These are phyloP conservation scores for Todus mexicanus DNA, from an alignment of 2,797 vertebrate genomes.

Conservation along the genomic window DNA sequence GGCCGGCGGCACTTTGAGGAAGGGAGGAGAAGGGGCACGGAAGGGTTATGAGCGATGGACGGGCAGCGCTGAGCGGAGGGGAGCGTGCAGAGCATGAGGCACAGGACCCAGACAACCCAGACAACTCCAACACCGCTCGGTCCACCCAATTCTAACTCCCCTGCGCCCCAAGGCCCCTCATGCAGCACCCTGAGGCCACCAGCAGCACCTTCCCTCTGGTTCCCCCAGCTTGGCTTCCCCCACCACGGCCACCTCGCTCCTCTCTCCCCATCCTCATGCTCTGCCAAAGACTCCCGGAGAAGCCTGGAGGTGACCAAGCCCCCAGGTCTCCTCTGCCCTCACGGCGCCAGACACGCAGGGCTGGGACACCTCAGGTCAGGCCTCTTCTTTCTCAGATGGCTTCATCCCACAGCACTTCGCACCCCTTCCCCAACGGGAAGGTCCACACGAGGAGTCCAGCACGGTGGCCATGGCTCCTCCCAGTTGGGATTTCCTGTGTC, in stretches of 20 bases:
- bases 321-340: not conserved
- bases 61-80: not conserved
- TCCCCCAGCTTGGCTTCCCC: not conserved
- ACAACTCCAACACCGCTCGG: fast-evolving
- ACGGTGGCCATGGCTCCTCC: not conserved
- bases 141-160: not conserved
- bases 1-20: fast-evolving
- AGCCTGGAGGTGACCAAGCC: not conserved
- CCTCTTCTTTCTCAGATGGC: not conserved
- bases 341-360: not conserved
- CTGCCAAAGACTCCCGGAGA: not conserved
- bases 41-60: not conserved
- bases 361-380: not conserved
- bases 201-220: not conserved
- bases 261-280: not conserved
- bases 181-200: not conserved
- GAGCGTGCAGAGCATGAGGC: not conserved
- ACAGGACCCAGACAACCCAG: not conserved
- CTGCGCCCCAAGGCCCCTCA: not conserved
- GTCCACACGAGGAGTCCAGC: not conserved
- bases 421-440: not conserved
- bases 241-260: not conserved
- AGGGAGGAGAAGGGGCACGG: not conserved
- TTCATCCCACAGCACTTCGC: not conserved
- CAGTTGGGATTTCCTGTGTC: not conserved